Percentiles rank a stretch among this genome's conserved stretches.
These are phyloP conservation scores for Drepanosiphum platanoidis DNA, from an alignment of 2,888 invertebrate genomes.

Conservation along the genomic window DNA sequence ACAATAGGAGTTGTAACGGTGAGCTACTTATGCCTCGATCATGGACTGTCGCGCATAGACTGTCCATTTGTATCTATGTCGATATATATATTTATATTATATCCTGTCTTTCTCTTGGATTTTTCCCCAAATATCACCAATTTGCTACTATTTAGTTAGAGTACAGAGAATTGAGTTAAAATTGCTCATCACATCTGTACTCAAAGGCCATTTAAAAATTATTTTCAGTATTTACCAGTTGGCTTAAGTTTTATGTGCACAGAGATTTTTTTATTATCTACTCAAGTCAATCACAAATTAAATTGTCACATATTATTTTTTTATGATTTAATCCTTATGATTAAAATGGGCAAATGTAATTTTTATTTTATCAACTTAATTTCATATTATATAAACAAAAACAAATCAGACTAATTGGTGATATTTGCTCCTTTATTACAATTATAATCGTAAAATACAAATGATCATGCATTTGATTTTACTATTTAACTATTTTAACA, in stretches of 20 bases:
- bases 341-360: not conserved
- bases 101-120: not conserved
- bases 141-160: too few species aligned
- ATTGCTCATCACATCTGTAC: too few species aligned
- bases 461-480: not conserved
- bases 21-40: not conserved
- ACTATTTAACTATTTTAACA: too few species aligned
- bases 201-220: not conserved
- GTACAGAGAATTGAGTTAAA: too few species aligned
- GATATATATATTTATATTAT: not conserved
- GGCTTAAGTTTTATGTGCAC: not conserved
- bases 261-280: not conserved
- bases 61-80: too few species aligned
- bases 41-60: not conserved
- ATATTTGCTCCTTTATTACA: not conserved
- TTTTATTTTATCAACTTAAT: not conserved
- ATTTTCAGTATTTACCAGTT: not conserved
- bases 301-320: not conserved
- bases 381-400: not conserved
- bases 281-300: not conserved
- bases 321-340: not conserved
- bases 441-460: not conserved
- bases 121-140: too few species aligned
- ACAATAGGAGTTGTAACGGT: slow-evolving; percentile 55
- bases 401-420: not conserved